These are phyloP conservation scores for Platalea minor DNA, from an alignment of 2,797 vertebrate species.

Conservation along the genomic window DNA sequence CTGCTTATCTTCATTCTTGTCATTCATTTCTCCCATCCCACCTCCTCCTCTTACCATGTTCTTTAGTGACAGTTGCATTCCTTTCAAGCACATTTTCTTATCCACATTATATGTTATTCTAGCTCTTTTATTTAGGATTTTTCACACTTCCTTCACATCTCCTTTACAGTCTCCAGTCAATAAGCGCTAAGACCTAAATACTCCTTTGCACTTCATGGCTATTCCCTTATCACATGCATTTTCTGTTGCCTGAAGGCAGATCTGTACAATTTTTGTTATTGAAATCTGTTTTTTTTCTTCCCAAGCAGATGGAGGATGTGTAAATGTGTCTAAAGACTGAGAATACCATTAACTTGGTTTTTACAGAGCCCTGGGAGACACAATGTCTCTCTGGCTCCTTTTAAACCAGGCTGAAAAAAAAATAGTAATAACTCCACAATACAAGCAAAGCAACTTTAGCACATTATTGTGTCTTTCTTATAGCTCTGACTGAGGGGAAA, in stretches of 20 bases:
- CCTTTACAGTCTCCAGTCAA: conserved; percentile 65
- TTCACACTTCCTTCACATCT: conserved; percentile 71
- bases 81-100: conserved; percentile 61
- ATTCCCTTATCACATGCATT: conserved; percentile 68
- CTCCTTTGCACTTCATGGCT: conserved; percentile 63
- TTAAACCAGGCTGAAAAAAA: conserved; percentile 39
- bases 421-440: conserved; percentile 29
- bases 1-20: conserved; percentile 28
- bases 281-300: conserved; percentile 52
- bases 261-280: conserved; percentile 65
- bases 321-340: conserved; percentile 72
- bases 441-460: conserved; percentile 43
- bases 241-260: conserved; percentile 69
- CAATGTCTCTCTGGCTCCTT: conserved; percentile 35
- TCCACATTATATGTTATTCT: conserved; percentile 34
- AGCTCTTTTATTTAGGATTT: conserved; percentile 67
- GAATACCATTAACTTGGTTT: conserved; percentile 58
- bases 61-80: conserved; percentile 46
- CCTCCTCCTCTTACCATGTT: background rate
- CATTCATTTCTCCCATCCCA: background rate
- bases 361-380: conserved; percentile 43
- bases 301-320: conserved; percentile 63
- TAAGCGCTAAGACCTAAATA: conserved; percentile 61
- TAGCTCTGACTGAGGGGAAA: background rate
- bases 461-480: conserved; percentile 16